Base-by-base conservation (phyloP, 2,888 invertebrate genomes). In the Pammene fasciana region DNA sequence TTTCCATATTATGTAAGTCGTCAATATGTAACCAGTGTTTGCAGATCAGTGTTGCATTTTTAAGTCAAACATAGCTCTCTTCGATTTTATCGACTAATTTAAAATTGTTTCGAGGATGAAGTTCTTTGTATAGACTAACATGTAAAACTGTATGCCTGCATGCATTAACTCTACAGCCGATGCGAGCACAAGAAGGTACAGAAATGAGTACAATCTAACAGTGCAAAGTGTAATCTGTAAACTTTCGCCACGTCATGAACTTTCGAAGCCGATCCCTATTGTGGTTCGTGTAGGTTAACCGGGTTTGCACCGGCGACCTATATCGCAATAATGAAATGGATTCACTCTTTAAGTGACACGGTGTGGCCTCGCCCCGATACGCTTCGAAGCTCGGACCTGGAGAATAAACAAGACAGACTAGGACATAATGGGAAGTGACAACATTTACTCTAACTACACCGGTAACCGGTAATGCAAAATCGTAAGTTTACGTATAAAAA, bases 311-410 rank as follows among this genome's bases (percentile, higher is more conserved):
- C 57, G 62, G 67, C 70, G 77, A 76, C 79, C 78, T 76, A 78
- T 73, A 74, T 78, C 68, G 67, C 65, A 55, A 75, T 75, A 76
- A 78, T 75, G 70, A 76, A 72, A 72, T 72, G 65, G 54, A 70
- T 70, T 54, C 55, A 60, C 59, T 65, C 54, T 65, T 50, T 59
- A 54, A 59, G 59, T 60, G 54, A 65, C 60, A 70, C 41, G 59
- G 59, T 38, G 59, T 26, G 54, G 36, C 64, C 57, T 46, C 45
- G 59, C 45, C 45, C 59, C 38, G 52, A 52, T 52, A 59, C 18
- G 57, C 65, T 52, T 18, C n/a, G 43, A 57, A 52, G 36, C 36
- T n/a, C 5, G 26, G 48, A 43, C 54, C 34, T 18, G 16, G 26
- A 52, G 18, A 46, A 61, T 61, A 62, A 62, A 46, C n/a, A 41